Base-by-base conservation (phyloP, 1,140 invertebrate species). In the Trichonephila inaurata region DNA sequence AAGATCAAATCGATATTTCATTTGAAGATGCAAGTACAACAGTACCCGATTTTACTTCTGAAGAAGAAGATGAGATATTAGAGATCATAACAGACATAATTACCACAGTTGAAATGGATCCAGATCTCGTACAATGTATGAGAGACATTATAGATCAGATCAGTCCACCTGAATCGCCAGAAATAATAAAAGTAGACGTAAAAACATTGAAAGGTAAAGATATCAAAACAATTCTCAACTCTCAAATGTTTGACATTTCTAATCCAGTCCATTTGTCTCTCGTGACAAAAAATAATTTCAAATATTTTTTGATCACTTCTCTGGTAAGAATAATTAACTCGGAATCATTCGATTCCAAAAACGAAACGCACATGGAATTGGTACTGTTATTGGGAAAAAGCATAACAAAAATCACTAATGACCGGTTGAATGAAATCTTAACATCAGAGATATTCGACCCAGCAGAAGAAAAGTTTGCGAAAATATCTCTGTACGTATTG, bases 251-350 rank as follows among this genome's bases (percentile, higher is more conserved):
- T 40, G 66, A 92, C 19, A 40, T 92, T 44, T 87, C 82, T 33
- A 72, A 92, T 64, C 18, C 33, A 6, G n/a, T 69, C 18, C 62
- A 87, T 33, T 28, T 77, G 18, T n/a, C 83, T 6, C 60, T 87
- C 19, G 18, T 92, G 58, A 72, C 28, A 40, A 60, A 19, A 16
- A 16, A 83, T 51, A 83, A 77, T 60, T 60, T 87, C 12, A 92
- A 92, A n/a, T 18, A 33, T 72, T 92, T 92, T 33, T 44, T 40
- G 6, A 16, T 1, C 2, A 21, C 21, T 33, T 58, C 64, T 14
- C 16, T 92, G 10, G 44, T 93, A 12, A 66, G 72, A 7, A 40
- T 88, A 19, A 81, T 93, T 28, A 93, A 93, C 28, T 93, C 92
- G 0, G 1, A 5, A 1, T 60, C 64, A 24, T 93, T 93, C 51